Conservation (phyloP, 2,113 vertebrate species). For the Cryptotis parvus region DNA sequence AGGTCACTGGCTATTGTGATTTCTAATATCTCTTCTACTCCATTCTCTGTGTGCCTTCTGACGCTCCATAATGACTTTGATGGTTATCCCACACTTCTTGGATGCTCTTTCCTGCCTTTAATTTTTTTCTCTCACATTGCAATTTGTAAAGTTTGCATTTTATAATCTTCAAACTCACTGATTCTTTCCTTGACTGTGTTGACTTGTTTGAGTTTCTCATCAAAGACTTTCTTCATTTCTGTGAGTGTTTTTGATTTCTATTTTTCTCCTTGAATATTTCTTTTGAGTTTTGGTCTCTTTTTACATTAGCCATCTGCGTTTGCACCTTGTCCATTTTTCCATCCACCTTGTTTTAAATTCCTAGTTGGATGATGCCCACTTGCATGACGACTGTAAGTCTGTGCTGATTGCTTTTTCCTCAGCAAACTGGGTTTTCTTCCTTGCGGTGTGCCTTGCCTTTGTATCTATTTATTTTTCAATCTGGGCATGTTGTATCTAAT, state of each 20-base stretch:
- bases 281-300: neutral
- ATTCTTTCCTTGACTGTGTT: neutral
- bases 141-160: neutral
- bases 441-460: neutral
- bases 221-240: neutral
- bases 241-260: neutral
- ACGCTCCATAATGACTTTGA: neutral
- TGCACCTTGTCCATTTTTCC: neutral
- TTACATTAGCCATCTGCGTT: neutral
- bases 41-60: neutral
- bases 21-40: neutral
- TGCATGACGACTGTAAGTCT: neutral
- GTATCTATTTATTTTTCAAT: neutral
- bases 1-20: neutral
- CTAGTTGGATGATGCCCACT: neutral
- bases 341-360: neutral
- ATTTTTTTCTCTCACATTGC: neutral
- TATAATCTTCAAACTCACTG: neutral
- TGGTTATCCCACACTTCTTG: neutral
- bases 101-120: neutral
- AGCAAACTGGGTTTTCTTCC: neutral
- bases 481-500: neutral
- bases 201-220: neutral
- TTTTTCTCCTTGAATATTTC: neutral
- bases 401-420: slow-evolving; percentile 9